Evolutionary conservation across 2,888 invertebrate genomes (phyloP), one percentile per base, ranked within the genome.

Genomic region (Lepetodrilus schrolli): DNA sequence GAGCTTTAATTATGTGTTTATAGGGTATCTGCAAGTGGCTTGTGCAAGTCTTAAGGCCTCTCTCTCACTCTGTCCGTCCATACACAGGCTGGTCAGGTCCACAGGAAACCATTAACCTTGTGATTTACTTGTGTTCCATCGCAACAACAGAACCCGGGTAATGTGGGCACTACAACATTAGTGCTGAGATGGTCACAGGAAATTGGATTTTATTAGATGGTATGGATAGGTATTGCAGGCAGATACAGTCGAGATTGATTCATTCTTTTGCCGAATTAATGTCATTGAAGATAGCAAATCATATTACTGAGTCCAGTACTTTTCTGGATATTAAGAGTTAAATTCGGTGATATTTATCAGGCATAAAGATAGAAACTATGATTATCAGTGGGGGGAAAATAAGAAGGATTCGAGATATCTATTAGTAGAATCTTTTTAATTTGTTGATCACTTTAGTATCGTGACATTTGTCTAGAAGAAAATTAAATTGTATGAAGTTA

Each of bases 1-100:
- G 30, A 58, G 26, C 58, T 58, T 58, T 58, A 26, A 30, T 58
- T 58, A 58, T 58, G 58, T 58, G 58, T 58, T 58, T 58, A 58
- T 34, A 30, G 58, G 58, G 17, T 23, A 58, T 58, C 58, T 58
- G 13, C 26, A 23, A 58, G 30, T 34, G 17, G 34, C 58, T 58
- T 58, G 26, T 58, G 13, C 21, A n/a, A 30, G 58, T 58, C 58
- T 58, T 3, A 7, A n/a, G 30, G 58, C 58, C 30, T 58, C 30
- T 17, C 58, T 58, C 30, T 43, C 58, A 58, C 26, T 58, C n/a
- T n/a, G n/a, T n/a, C n/a, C n/a, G n/a, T n/a, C n/a, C n/a, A n/a
- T n/a, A n/a, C n/a, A 58, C 34, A 58, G 26, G 58, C 58, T 30
- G 58, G 26, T 58, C 58, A 58, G 58, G 26, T 34, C 34, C 17